Evolutionary conservation across 2,888 invertebrate species (phyloP).

Genomic region (Incurvaria masculella): DNA sequence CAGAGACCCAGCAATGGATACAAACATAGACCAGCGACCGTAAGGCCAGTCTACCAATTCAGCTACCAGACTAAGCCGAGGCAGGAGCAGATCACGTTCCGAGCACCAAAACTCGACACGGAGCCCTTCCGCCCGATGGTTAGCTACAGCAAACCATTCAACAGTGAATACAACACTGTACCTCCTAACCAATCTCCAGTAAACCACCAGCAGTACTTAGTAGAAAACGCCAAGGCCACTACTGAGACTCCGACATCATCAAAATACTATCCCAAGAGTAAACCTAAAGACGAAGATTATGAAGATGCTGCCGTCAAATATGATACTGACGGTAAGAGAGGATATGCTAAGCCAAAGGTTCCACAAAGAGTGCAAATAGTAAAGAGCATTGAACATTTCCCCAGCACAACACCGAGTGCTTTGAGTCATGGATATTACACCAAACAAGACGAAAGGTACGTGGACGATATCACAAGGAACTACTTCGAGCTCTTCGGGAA

Average conservation of each 20-base stretch:
- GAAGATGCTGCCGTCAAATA: conserved; percentile 27
- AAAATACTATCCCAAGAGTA: conserved; percentile 48
- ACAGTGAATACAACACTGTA: conserved; percentile 45
- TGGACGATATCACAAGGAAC: conserved; percentile 71
- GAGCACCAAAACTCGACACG: conserved; percentile 53
- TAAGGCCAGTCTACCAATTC: conserved; percentile 69
- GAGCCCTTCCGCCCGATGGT: conserved; percentile 66
- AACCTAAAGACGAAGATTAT: conserved; percentile 48
- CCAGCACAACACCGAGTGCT: conserved; percentile 53
- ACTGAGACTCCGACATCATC: conserved; percentile 52
- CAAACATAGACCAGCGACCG: conserved; percentile 49
- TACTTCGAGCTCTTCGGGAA: conserved; percentile 73
- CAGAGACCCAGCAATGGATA: conserved; percentile 32
- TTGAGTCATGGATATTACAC: conserved; percentile 63
- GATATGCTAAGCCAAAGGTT: conserved; percentile 25
- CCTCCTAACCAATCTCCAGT: conserved; percentile 37
- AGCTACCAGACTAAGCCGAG: conserved; percentile 63
- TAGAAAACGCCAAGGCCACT: conserved; percentile 44
- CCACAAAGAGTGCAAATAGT: conserved; percentile 24
- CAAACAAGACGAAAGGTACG: conserved; percentile 61
- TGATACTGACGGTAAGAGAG: not conserved
- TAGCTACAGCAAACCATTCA: conserved; percentile 52
- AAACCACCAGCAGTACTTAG: conserved; percentile 41
- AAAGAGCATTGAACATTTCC: conserved; percentile 35
- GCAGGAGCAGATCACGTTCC: conserved; percentile 43